phyloP scores from a whole-genome alignment of 2,888 invertebrate genomes.

The Lithodes maja region DNA sequence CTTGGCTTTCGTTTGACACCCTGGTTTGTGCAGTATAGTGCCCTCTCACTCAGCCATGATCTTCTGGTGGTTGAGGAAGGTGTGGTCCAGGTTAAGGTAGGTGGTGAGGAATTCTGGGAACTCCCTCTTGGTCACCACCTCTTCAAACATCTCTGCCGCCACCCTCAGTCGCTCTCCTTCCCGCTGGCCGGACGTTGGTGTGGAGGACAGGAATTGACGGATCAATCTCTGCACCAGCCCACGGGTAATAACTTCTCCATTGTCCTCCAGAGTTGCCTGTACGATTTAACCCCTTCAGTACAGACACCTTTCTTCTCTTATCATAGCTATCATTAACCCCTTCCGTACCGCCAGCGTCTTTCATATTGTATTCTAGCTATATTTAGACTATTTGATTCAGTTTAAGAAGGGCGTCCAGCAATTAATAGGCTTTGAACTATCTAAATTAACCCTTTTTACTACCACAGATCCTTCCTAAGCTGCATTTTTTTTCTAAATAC shows the following conservation, averaged over 20 bases:
- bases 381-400: too few relatives aligned
- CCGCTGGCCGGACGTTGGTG: constrained; percentile 71
- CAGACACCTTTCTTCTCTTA: too few relatives aligned
- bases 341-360: too few relatives aligned
- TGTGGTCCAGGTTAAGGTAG: constrained; percentile 75
- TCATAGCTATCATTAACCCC: too few relatives aligned
- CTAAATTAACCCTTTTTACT: too few relatives aligned
- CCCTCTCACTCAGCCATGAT: not conserved
- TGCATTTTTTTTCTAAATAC: too few relatives aligned
- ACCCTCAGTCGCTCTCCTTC: constrained; percentile 71
- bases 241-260: constrained; percentile 76
- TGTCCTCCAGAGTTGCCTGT: constrained; percentile 79
- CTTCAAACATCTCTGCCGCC: constrained; percentile 78
- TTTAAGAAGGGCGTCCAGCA: too few relatives aligned
- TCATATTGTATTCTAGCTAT: too few relatives aligned
- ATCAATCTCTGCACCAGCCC: constrained; percentile 77
- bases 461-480: too few relatives aligned
- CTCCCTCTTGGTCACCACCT: constrained; percentile 79
- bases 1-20: too few relatives aligned
- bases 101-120: constrained; percentile 83
- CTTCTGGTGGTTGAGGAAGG: constrained; percentile 52
- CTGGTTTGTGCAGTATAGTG: too few relatives aligned
- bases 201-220: constrained; percentile 75
- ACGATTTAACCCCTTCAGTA: constrained; percentile 51
- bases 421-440: too few relatives aligned